Conservation (phyloP, 2,113 vertebrate genomes). For the Fukomys damarensis region DNA sequence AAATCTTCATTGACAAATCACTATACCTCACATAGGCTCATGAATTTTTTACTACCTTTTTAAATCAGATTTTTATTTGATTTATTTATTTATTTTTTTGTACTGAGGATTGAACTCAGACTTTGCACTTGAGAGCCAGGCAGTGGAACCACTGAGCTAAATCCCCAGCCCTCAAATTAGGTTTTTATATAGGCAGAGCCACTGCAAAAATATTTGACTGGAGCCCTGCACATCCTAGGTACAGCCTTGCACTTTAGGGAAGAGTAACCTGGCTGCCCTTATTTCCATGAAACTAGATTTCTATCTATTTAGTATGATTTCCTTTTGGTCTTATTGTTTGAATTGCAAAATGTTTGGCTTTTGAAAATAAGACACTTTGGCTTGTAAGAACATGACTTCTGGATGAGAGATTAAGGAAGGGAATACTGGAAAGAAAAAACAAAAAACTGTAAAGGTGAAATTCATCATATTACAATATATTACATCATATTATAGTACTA, state of each 20-base stretch:
- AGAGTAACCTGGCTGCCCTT: neutral
- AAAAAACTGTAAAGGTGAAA: neutral
- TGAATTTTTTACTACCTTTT: conserved; percentile 13
- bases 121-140: too few relatives aligned
- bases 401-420: neutral
- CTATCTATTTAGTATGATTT: neutral
- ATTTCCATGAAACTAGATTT: neutral
- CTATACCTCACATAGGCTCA: neutral
- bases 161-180: too few relatives aligned
- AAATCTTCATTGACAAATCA: conserved; percentile 10
- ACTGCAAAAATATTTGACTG: neutral
- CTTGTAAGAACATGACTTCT: conserved; percentile 25
- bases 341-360: neutral
- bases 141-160: too few relatives aligned
- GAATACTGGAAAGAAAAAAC: neutral
- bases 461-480: neutral
- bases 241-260: neutral
- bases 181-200: neutral
- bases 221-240: too few relatives aligned
- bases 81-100: too few relatives aligned
- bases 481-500: neutral
- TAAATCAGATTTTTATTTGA: neutral
- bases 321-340: conserved; percentile 11
- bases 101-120: too few relatives aligned
- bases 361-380: neutral